Evolutionary conservation across 2,797 vertebrate genomes (phyloP).

Genomic region (Pelobates cultripes): DNA sequence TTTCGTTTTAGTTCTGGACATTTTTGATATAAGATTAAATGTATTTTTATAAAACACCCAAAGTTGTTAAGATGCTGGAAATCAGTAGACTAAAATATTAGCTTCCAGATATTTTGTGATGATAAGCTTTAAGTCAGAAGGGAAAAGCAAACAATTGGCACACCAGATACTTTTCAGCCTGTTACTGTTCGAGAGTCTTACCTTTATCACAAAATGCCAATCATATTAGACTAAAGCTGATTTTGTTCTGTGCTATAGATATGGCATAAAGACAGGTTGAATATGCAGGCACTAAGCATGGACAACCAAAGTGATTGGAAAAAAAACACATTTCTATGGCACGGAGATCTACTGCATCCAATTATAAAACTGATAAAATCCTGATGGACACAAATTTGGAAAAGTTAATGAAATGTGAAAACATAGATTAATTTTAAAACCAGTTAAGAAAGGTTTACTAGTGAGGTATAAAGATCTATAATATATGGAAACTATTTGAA

Average conservation of each 20-base stretch:
- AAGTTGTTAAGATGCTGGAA: neutral
- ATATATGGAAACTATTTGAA: slow-evolving; percentile 8
- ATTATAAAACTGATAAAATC: neutral
- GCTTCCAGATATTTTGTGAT: neutral
- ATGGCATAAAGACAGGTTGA: neutral
- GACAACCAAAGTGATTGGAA: neutral
- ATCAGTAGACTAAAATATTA: slow-evolving; percentile 5
- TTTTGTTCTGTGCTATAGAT: neutral
- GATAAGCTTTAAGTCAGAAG: neutral
- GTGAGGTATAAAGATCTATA: slow-evolving; percentile 20
- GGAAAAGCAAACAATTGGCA: neutral
- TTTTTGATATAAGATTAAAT: too few relatives aligned
- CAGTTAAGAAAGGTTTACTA: slow-evolving; percentile 21
- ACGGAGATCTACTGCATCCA: neutral
- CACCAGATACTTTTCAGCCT: neutral
- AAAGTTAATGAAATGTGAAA: neutral
- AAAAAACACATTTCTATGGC: neutral
- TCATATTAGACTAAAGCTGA: neutral
- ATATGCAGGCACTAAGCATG: neutral
- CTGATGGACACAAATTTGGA: neutral
- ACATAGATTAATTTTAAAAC: neutral
- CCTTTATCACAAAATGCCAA: neutral
- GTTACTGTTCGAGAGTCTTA: neutral
- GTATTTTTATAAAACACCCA: too few relatives aligned
- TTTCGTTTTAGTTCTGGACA: too few relatives aligned